These are phyloP conservation scores for Drosophila tropicalis DNA, from an alignment of 1,140 invertebrate species.

Conservation along the genomic window DNA sequence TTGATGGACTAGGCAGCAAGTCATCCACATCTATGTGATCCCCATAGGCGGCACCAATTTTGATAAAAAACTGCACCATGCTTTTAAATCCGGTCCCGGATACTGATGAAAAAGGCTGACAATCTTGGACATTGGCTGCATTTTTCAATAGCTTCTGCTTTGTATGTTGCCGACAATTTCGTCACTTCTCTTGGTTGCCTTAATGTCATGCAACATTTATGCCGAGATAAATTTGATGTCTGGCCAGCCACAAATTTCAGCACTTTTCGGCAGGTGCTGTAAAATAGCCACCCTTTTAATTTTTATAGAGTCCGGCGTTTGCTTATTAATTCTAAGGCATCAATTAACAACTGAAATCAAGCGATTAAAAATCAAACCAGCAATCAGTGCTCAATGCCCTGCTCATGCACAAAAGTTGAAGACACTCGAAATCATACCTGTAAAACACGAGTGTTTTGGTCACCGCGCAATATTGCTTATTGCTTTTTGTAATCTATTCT, in stretches of 20 bases:
- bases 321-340: slow-evolving; percentile 7
- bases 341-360: slow-evolving; percentile 13
- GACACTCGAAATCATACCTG: slow-evolving; percentile 18
- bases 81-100: slow-evolving; percentile 28
- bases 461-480: slow-evolving; percentile 23
- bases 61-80: slow-evolving; percentile 37
- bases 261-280: slow-evolving; percentile 26
- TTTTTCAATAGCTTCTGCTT: slow-evolving; percentile 33
- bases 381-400: slow-evolving; percentile 13
- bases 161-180: slow-evolving; percentile 30
- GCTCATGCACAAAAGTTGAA: slow-evolving; percentile 3
- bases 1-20: slow-evolving; percentile 33
- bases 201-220: slow-evolving; percentile 32
- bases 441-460: slow-evolving; percentile 29
- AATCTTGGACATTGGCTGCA: slow-evolving; percentile 39
- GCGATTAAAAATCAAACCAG: slow-evolving; percentile 22
- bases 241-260: slow-evolving; percentile 31
- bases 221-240: slow-evolving; percentile 33
- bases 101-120: slow-evolving; percentile 41
- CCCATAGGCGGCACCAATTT: slow-evolving; percentile 34
- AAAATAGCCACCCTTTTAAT: slow-evolving; percentile 41
- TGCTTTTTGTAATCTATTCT: slow-evolving; percentile 21
- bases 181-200: slow-evolving; percentile 35
- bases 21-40: slow-evolving; percentile 33
- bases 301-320: slow-evolving; percentile 24